Conservation (phyloP, 2,113 vertebrate species). For the Pantherophis guttatus region DNA sequence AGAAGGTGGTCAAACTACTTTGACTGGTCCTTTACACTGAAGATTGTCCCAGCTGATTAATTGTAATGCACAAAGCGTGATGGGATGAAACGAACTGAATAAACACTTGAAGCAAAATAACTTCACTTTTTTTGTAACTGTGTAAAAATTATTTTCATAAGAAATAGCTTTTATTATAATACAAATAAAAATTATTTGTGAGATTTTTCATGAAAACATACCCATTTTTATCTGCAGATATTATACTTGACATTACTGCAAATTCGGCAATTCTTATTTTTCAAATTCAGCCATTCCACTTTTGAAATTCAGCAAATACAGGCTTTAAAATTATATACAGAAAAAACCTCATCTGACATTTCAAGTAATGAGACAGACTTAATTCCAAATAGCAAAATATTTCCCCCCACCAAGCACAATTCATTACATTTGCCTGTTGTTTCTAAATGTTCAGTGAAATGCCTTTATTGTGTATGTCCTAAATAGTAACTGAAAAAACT, state of each 20-base stretch:
- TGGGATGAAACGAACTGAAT: not conserved
- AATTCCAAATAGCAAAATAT: not conserved
- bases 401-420: not conserved
- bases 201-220: not conserved
- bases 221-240: not conserved
- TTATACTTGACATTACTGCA: not conserved
- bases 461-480: conserved; percentile 22
- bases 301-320: not conserved
- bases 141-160: not conserved
- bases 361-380: conserved; percentile 37
- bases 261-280: not conserved
- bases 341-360: conserved; percentile 33
- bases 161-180: not conserved
- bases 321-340: not conserved
- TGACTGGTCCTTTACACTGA: not conserved
- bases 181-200: not conserved
- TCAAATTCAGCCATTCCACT: not conserved
- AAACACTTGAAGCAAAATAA: not conserved
- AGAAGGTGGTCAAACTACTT: not conserved
- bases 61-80: not conserved
- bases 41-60: rapidly evolving
- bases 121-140: not conserved
- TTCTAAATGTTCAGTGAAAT: not conserved
- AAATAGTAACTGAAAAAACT: conserved; percentile 13
- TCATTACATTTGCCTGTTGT: not conserved